Evolutionary conservation across 2,888 invertebrate species (phyloP).

Genomic region (Saturnia japonica): DNA sequence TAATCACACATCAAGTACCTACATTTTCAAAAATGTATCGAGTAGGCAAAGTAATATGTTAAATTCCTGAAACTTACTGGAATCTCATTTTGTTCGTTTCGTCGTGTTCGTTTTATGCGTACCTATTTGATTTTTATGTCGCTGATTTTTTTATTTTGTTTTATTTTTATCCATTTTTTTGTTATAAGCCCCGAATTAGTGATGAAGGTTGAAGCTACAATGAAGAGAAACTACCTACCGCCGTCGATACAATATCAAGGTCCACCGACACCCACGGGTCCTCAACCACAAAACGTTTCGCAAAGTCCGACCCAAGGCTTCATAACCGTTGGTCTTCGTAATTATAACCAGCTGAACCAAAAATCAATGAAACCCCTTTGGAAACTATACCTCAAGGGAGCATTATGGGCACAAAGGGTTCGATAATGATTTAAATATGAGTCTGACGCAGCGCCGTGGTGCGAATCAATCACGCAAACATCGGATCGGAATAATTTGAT

Average conservation of each 20-base stretch:
- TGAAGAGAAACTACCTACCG: conserved; percentile 91
- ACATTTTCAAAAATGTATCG: no score
- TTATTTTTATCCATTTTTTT: conserved; percentile 40
- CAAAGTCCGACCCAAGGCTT: conserved; percentile 49
- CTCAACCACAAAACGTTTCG: conserved; percentile 42
- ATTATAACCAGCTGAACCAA: conserved; percentile 48
- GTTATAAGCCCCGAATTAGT: conserved; percentile 94
- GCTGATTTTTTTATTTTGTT: conserved; percentile 40
- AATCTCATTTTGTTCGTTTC: no score
- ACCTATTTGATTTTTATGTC: conserved; percentile 42
- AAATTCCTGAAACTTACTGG: no score
- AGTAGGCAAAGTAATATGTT: no score
- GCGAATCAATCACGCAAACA: conserved; percentile 32
- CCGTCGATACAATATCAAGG: conserved; percentile 83
- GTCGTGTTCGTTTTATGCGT: conserved; percentile 38
- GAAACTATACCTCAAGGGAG: conserved; percentile 72
- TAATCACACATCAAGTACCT: no score
- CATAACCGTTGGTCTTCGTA: conserved; percentile 50
- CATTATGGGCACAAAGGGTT: conserved; percentile 56
- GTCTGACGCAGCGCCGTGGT: conserved; percentile 37
- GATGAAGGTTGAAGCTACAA: conserved; percentile 93
- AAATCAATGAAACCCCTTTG: conserved; percentile 59
- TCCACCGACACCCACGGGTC: conserved; percentile 48
- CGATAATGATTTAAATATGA: no score
- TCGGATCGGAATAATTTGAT: conserved; percentile 40